Evolutionary conservation across 2,113 vertebrate genomes (phyloP).

Genomic region (Hystrix brachyura): DNA sequence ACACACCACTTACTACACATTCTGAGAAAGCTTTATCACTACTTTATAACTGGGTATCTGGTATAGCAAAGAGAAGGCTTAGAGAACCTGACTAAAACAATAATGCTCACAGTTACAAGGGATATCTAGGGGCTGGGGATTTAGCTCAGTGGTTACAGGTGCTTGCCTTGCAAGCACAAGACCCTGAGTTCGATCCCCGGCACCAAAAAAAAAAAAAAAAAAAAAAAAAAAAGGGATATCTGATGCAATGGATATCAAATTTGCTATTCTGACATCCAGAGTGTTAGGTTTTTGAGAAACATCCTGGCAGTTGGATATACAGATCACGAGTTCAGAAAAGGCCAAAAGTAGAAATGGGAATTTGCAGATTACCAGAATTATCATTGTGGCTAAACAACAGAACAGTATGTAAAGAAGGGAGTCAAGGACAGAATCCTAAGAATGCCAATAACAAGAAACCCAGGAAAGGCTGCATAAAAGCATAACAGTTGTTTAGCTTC

Average conservation of each 20-base stretch:
- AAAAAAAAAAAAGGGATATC: no score
- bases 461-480: not conserved
- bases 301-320: not conserved
- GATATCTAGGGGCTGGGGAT: no score
- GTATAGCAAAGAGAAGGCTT: not conserved
- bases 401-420: not conserved
- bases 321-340: not conserved
- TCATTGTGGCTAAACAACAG: not conserved
- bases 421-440: not conserved
- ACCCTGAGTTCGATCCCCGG: no score
- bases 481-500: not conserved
- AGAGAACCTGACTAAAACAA: not conserved
- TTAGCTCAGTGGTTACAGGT: no score
- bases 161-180: no score
- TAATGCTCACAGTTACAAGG: not conserved
- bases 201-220: no score
- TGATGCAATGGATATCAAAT: not conserved
- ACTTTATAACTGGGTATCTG: not conserved
- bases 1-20: not conserved
- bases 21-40: not conserved
- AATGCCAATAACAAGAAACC: not conserved
- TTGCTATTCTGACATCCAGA: not conserved
- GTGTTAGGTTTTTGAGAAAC: slow-evolving; percentile 20
- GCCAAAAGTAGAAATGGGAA: slow-evolving; percentile 5
- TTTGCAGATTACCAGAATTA: not conserved